Evolutionary conservation across 2,797 vertebrate genomes (phyloP), one percentile per base, ranked within the genome.

Genomic region (Peromyscus attwateri): DNA sequence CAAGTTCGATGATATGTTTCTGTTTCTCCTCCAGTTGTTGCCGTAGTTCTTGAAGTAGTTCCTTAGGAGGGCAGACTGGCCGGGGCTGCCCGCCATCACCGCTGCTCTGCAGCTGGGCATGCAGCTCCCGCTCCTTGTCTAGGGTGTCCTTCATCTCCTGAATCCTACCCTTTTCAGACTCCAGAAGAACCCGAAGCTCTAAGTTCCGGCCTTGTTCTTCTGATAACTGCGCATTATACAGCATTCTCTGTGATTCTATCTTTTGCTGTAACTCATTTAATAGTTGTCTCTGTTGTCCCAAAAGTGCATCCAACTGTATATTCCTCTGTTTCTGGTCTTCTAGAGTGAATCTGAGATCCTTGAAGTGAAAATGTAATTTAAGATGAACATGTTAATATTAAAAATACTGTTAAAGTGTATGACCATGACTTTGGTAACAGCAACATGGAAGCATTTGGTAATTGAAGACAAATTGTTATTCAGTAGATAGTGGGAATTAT

Each of bases 271-370:
- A 98, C 97, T 98, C 99, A 49, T 97, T 98, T 14, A 99, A 98
- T 70, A 98, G 94, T 97, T 99, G 98, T 43, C 98, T 99, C 98
- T 99, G 99, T 96, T 99, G 98, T 89, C 99, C 99, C 97, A 99
- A 96, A 97, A 98, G 98, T 62, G 98, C 97, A 92, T 94, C 99
- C 97, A 99, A 98, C 95, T 99, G 98, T 10, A 97, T 80, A 93
- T 98, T 98, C 29, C 94, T 98, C 89, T 95, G 98, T 96, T 99
- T 99, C 98, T 99, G 98, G 97, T 99, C 98, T 97, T 99, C 99
- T 96, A 99, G 98, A 92, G 98, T 97, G 94, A 99, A 98, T 81
- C 99, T 99, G 83, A 99, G 98, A 97, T 99, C 99, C 99, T 99
- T 97, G 52, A 96, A 40, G n/a, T 95, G 64, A 95, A 98, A 96